These are phyloP conservation scores for Anastatus disparis DNA, from an alignment of 1,140 invertebrate genomes.

Conservation along the genomic window DNA sequence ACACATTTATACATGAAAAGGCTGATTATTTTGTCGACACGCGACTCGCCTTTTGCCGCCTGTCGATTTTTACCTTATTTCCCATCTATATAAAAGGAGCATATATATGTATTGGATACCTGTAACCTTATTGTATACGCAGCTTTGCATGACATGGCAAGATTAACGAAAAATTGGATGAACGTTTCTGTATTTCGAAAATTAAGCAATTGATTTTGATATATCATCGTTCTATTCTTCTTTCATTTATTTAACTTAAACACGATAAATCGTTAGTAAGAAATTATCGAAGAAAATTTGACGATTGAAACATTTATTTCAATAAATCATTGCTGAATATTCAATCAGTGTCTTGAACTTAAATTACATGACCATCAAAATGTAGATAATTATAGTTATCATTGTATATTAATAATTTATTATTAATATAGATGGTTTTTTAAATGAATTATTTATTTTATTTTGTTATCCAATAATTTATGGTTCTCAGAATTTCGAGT, in stretches of 20 bases:
- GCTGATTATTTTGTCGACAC: conserved; percentile 59
- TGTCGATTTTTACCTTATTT: conserved; percentile 28
- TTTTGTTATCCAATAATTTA: too few relatives aligned
- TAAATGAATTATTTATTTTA: too few relatives aligned
- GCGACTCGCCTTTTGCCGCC: conserved; percentile 40
- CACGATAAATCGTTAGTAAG: too few relatives aligned
- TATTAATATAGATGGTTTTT: too few relatives aligned
- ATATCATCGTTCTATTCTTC: conserved; percentile 5
- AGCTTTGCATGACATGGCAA: conserved; percentile 20
- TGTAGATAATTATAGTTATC: too few relatives aligned
- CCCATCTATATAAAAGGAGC: neutral
- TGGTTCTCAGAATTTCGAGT: too few relatives aligned
- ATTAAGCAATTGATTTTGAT: conserved; percentile 38
- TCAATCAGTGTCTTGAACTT: too few relatives aligned
- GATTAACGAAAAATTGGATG: conserved; percentile 34
- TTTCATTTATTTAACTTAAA: neutral
- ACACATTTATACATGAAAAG: conserved; percentile 21
- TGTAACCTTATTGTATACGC: neutral
- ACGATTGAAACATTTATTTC: too few relatives aligned
- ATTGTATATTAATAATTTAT: too few relatives aligned
- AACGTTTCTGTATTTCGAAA: conserved; percentile 32
- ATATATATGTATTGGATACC: neutral
- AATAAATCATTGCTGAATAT: too few relatives aligned
- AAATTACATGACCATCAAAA: too few relatives aligned
- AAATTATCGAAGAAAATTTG: too few relatives aligned